Base-by-base conservation (phyloP, 64 coral and sea anemone species). In the Montipora sp. region DNA sequence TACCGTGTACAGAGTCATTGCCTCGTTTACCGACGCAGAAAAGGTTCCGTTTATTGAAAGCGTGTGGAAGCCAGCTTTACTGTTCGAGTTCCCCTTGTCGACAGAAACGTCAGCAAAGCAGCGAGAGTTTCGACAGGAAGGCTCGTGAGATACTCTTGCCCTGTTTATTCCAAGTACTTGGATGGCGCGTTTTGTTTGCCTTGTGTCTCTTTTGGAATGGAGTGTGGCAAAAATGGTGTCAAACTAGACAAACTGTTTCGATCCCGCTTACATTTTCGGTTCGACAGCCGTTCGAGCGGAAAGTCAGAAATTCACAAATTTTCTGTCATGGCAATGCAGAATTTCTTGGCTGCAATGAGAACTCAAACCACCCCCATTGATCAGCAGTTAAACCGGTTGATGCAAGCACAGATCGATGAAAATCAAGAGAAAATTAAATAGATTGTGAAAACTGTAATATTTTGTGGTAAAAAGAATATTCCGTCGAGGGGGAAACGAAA, bases 401-500 rank as follows among this genome's bases (percentile, higher is more conserved):
- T 77, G 75, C 75, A 77, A 27, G 75, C 23, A 10, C 23, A 77
- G 9, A 22, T 74, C 19, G 19, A 74, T 74, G 71, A 74, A 44
- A 74, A 74, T 15, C 71, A 8, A 21, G 71, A 87, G 83, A 49
- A 57, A 88, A 51, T 88, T 0, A 70, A 15, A 57, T 88, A 6
- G 50, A 73, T 51, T 70, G 49, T 68, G 43, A 88, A 57, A 88
- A 73, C 74, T 76, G 74, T 76, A 27, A 76, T 76, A 6, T 76
- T 76, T 76, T 75, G 81, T 75, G 71, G 81, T 20, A 51, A 87
- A 77, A 92, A 92, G 47, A 87, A 87, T 51, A 61, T 77, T 58
- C 49, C 87, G 5, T 59, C 84, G 49, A 69, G 49, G 19, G 70
- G 80, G 51, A 83, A 51, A 76, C 22, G 80, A 65, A 16, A 73